Evolutionary conservation across 2,113 vertebrate species (phyloP).

Genomic region (Mola mola): DNA sequence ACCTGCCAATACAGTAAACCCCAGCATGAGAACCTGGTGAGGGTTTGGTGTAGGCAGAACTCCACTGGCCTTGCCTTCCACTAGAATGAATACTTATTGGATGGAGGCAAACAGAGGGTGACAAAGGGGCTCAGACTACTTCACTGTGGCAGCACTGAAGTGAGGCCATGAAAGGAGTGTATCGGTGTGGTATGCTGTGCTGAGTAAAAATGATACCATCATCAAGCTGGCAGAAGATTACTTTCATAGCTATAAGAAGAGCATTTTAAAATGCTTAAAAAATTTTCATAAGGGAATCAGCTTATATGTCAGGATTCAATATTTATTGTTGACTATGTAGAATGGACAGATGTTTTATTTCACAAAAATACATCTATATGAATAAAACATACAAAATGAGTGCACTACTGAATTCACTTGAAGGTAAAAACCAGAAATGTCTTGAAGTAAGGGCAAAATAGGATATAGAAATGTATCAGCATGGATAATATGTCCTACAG

Average conservation of each 20-base stretch:
- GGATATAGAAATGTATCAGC: too few species aligned
- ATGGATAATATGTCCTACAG: too few species aligned
- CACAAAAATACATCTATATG: too few species aligned
- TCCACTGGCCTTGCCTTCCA: conserved; percentile 36
- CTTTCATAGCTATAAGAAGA: conserved; percentile 51
- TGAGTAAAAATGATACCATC: conserved; percentile 28
- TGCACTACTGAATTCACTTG: too few species aligned
- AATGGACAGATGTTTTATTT: too few species aligned
- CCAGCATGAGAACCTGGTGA: conserved; percentile 1
- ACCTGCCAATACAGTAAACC: conserved; percentile 36
- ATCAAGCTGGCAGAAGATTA: conserved; percentile 64
- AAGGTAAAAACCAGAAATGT: too few species aligned
- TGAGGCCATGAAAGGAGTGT: conserved; percentile 46
- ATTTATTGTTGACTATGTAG: too few species aligned
- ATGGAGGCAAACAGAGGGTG: conserved; percentile 42
- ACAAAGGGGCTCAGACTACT: conserved; percentile 23
- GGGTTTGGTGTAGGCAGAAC: conserved; percentile 68
- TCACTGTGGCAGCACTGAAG: conserved; percentile 41
- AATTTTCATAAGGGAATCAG: too few species aligned
- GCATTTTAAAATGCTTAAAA: too few species aligned
- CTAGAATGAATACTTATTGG: neutral
- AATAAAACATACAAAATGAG: too few species aligned
- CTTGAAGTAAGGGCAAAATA: too few species aligned
- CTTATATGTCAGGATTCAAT: too few species aligned
- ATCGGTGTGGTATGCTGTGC: conserved; percentile 75